Evolutionary conservation across 2,888 invertebrate genomes (phyloP).

Genomic region (Parnassius apollo): DNA sequence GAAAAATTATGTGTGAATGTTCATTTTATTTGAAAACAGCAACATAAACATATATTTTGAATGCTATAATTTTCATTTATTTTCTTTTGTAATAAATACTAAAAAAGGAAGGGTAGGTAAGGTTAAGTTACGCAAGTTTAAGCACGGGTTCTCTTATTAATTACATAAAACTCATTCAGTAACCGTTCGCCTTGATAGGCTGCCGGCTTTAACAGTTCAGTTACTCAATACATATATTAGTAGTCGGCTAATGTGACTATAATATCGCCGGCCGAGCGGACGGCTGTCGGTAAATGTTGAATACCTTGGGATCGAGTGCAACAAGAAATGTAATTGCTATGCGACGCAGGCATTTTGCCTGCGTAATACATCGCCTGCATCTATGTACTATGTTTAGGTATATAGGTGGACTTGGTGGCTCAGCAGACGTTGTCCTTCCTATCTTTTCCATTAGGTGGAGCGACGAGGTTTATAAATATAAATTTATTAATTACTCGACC

Average conservation of each 20-base stretch:
- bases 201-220: constrained; percentile 13
- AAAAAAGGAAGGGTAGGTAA: too few relatives aligned
- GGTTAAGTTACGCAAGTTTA: neutral
- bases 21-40: too few relatives aligned
- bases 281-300: constrained; percentile 52
- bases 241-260: constrained; percentile 46
- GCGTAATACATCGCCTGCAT: constrained; percentile 18
- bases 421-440: too few relatives aligned
- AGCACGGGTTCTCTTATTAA: neutral
- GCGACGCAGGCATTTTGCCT: constrained; percentile 18
- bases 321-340: constrained; percentile 42
- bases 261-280: constrained; percentile 39
- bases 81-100: too few relatives aligned
- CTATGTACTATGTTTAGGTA: too few relatives aligned
- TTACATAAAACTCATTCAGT: constrained; percentile 10
- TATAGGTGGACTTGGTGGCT: too few relatives aligned
- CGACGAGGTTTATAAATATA: too few relatives aligned
- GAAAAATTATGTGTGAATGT: too few relatives aligned
- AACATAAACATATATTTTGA: too few relatives aligned
- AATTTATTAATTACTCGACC: too few relatives aligned
- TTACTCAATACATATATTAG: constrained; percentile 29
- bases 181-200: constrained; percentile 19
- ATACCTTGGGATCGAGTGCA: constrained; percentile 41
- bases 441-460: too few relatives aligned
- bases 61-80: too few relatives aligned